These are phyloP conservation scores for Eidolon helvum DNA, from an alignment of 2,113 vertebrate genomes.

Conservation along the genomic window DNA sequence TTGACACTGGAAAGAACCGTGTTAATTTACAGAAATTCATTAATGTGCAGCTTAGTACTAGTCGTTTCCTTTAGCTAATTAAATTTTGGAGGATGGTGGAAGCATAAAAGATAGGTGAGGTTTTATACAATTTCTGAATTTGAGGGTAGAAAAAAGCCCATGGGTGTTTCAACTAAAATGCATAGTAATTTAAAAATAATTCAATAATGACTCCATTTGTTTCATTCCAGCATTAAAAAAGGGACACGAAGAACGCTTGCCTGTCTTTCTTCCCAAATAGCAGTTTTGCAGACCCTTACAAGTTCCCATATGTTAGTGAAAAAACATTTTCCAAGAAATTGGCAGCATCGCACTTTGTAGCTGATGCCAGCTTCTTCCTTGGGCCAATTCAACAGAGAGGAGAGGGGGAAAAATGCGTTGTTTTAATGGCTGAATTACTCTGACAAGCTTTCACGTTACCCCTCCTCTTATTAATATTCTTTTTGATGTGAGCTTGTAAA, in stretches of 20 bases:
- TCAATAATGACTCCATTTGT: conserved; percentile 50
- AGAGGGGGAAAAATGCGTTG: conserved; percentile 76
- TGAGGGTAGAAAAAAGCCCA: conserved; percentile 22
- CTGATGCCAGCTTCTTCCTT: conserved; percentile 83
- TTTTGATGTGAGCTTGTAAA: conserved; percentile 90
- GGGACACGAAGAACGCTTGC: conserved; percentile 54
- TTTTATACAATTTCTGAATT: conserved; percentile 47
- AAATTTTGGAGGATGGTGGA: conserved; percentile 9
- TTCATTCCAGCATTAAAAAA: conserved; percentile 67
- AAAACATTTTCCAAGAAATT: conserved; percentile 85
- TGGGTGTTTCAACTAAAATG: background rate
- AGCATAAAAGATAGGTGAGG: conserved; percentile 48
- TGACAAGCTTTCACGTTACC: conserved; percentile 84
- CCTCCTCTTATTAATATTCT: conserved; percentile 90
- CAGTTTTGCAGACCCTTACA: conserved; percentile 81
- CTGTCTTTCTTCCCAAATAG: conserved; percentile 72
- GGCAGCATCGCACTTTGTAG: conserved; percentile 77
- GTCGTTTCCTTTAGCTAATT: conserved; percentile 47
- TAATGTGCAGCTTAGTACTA: conserved; percentile 11
- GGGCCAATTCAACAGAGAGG: conserved; percentile 80
- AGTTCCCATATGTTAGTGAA: conserved; percentile 84
- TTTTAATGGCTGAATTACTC: conserved; percentile 83
- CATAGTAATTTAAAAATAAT: conserved; percentile 70
- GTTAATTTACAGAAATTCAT: conserved; percentile 34
- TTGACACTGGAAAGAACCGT: background rate